Conservation (phyloP, 2,888 invertebrate genomes). For the Drosophila anomelani region DNA sequence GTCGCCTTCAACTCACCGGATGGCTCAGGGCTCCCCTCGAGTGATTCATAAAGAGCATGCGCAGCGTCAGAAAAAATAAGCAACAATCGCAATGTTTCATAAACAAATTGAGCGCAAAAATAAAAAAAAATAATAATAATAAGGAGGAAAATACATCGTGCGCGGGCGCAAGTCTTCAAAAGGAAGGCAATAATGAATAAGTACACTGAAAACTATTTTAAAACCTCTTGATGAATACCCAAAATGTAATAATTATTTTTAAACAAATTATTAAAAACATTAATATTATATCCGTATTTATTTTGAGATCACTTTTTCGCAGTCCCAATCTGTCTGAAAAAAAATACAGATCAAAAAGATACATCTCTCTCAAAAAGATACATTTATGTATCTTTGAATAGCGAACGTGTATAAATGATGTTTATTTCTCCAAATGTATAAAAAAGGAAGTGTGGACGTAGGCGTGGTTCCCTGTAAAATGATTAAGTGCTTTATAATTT, state of each 20-base stretch:
- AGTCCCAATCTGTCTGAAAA: too few species aligned
- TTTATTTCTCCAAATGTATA: not conserved
- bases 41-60: conserved; percentile 70
- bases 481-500: conserved; percentile 68
- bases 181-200: conserved; percentile 25
- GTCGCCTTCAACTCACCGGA: conserved; percentile 68
- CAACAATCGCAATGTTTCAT: conserved; percentile 60
- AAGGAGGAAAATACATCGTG: conserved; percentile 21
- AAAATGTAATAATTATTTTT: not conserved
- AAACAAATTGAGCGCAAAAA: conserved; percentile 56
- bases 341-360: too few species aligned
- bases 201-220: conserved; percentile 6
- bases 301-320: not conserved
- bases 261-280: not conserved
- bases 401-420: too few species aligned
- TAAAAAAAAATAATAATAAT: not conserved
- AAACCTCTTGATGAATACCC: not conserved
- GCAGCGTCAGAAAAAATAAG: conserved; percentile 25
- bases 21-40: conserved; percentile 46
- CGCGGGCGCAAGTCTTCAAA: conserved; percentile 42
- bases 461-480: conserved; percentile 68
- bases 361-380: too few species aligned
- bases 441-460: conserved; percentile 14
- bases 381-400: too few species aligned
- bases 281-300: too few species aligned